phyloP scores from a whole-genome alignment of 2,888 invertebrate genomes.

The Thecocarcelia acutangulata region DNA sequence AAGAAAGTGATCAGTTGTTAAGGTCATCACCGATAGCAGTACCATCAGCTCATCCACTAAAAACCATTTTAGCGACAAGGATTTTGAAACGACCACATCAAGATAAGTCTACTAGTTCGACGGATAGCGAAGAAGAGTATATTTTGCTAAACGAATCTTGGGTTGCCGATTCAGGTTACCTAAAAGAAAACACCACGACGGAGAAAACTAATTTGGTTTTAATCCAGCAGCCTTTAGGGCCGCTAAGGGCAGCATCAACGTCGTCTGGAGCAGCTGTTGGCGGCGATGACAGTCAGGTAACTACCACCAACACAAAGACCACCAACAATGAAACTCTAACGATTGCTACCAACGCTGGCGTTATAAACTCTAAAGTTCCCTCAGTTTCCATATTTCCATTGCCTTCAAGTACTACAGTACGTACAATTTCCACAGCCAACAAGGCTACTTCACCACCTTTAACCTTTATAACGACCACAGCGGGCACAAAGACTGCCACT shows the following conservation, averaged over 20 bases:
- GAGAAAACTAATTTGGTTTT: slow-evolving; percentile 78
- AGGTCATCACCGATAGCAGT: slow-evolving; percentile 17
- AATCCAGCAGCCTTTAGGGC: slow-evolving; percentile 76
- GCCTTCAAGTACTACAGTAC: slow-evolving; percentile 73
- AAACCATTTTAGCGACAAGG: slow-evolving; percentile 50
- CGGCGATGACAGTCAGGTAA: slow-evolving; percentile 65
- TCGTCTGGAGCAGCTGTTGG: slow-evolving; percentile 65
- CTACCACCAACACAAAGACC: slow-evolving; percentile 63
- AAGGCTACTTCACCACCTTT: slow-evolving; percentile 79
- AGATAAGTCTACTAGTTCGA: not conserved
- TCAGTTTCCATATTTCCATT: slow-evolving; percentile 80
- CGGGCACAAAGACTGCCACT: slow-evolving; percentile 58
- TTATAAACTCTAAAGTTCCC: slow-evolving; percentile 77
- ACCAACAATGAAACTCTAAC: slow-evolving; percentile 60
- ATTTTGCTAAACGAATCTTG: slow-evolving; percentile 6
- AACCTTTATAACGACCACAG: slow-evolving; percentile 70
- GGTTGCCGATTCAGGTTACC: slow-evolving; percentile 46
- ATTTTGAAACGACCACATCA: slow-evolving; percentile 47
- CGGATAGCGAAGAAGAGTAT: slow-evolving; percentile 40
- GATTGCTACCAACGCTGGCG: slow-evolving; percentile 67
- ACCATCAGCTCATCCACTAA: slow-evolving; percentile 51
- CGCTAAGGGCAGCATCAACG: slow-evolving; percentile 62
- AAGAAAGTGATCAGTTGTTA: slow-evolving; percentile 43
- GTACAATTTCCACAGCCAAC: slow-evolving; percentile 75
- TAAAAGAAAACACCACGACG: slow-evolving; percentile 74